Base-by-base conservation (phyloP, 2,888 invertebrate genomes). In the Hemicrepidius hirtus region DNA sequence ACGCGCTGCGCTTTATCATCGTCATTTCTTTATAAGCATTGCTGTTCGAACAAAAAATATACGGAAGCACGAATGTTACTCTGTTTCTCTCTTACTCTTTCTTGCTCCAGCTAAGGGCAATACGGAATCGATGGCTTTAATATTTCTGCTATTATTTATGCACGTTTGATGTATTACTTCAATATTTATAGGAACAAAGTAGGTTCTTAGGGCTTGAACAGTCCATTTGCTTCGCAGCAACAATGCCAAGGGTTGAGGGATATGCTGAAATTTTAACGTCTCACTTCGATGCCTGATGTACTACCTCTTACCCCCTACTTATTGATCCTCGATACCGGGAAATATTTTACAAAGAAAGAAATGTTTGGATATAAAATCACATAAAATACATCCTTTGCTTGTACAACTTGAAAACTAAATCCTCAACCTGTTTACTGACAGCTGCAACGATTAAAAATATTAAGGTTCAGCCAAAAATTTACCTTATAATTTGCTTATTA, bases 1-100 rank as follows among this genome's bases (percentile, higher is more conserved):
- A 69, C 73, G 73, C 68, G 68, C 64, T 35, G 67, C 64, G 68
- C 73, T 73, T 73, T 73, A 73, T 73, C 73, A 73, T 73, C 73
- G 73, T 73, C 73, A 73, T 73, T 73, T 73, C 73, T 73, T 73
- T 73, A 73, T 73, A 73, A 73, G 73, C 68, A 65, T 65, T 68
- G 68, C 68, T 68, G 64, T 62, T 72, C 68, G 73, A 64, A 64
- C 72, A 68, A 73, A 73, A 73, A 73, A 69, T 69, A 60, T 40
- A 67, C 66, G 71, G 57, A 70, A 60, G 41, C 71, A 71, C 35
- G 49, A 65, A 64, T 35, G 70, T 37, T 44, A 18, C 44, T 44
- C 32, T 9, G 44, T 24, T 24, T 24, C 24, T 50, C 37, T 60
- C 65, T 9, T 6, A 1, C 4, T 9, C 32, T 5, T 9, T 6